Conservation (phyloP, 2,113 vertebrate genomes). For the Anoura caudifer region DNA sequence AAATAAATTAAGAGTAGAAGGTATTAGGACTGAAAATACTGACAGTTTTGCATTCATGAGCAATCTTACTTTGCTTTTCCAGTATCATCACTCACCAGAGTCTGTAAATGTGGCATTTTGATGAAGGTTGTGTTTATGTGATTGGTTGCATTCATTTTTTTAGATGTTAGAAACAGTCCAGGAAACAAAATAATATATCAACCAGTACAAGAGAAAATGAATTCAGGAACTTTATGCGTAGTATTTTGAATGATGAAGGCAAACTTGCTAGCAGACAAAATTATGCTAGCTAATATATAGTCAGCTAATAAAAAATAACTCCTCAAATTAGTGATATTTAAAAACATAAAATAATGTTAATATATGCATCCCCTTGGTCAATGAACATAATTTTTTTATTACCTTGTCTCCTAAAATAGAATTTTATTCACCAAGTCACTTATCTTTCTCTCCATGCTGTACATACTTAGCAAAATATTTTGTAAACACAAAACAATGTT, state of each 20-base stretch:
- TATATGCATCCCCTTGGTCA: neutral
- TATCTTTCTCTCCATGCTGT: neutral
- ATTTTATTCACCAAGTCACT: neutral
- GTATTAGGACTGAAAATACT: neutral
- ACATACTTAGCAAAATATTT: neutral
- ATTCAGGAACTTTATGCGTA: conserved; percentile 58
- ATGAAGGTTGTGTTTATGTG: conserved; percentile 72
- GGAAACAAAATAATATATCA: conserved; percentile 77
- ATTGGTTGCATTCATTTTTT: conserved; percentile 76
- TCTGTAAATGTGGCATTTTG: conserved; percentile 64
- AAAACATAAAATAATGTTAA: neutral
- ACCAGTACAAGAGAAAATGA: conserved; percentile 56
- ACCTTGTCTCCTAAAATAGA: neutral
- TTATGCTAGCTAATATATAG: conserved; percentile 46
- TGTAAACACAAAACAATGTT: neutral
- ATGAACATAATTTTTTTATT: neutral
- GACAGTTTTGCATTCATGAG: conserved; percentile 49
- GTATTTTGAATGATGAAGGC: conserved; percentile 64
- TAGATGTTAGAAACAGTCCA: conserved; percentile 68
- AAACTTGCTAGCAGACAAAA: conserved; percentile 55
- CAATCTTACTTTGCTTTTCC: conserved; percentile 24
- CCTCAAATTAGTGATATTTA: neutral
- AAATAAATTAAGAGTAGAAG: conserved; percentile 52
- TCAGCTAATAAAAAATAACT: conserved; percentile 52
- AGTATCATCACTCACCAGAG: conserved; percentile 56